These are phyloP conservation scores for Glossosoma conforme DNA, from an alignment of 1,140 invertebrate genomes.

Conservation along the genomic window DNA sequence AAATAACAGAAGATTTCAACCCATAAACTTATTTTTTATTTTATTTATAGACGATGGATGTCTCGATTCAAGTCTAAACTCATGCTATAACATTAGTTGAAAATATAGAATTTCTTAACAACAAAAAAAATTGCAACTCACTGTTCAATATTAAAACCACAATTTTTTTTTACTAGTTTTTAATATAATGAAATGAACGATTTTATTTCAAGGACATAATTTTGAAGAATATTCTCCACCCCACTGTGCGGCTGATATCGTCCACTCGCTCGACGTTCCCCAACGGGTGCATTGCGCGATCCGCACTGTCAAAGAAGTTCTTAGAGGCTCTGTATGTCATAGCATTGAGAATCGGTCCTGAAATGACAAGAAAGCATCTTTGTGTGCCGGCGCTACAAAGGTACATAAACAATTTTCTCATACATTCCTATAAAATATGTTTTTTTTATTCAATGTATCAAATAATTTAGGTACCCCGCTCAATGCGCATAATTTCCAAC, in stretches of 20 bases:
- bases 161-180: neutral
- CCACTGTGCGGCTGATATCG: conserved; percentile 65
- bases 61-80: too few species aligned
- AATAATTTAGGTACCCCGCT: too few species aligned
- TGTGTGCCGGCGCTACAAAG: conserved; percentile 63
- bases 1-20: too few species aligned
- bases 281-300: conserved; percentile 66
- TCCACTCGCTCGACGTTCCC: conserved; percentile 75
- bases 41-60: too few species aligned
- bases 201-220: conserved; percentile 57
- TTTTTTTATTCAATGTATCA: too few species aligned
- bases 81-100: neutral
- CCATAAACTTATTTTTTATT: too few species aligned
- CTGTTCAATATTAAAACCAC: conserved; percentile 1
- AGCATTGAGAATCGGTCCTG: conserved; percentile 73
- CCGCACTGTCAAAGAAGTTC: conserved; percentile 71
- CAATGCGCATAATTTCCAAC: too few species aligned
- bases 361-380: conserved; percentile 76
- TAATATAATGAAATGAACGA: too few species aligned
- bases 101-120: too few species aligned
- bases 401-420: too few species aligned
- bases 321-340: conserved; percentile 75
- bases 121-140: too few species aligned
- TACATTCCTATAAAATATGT: too few species aligned
- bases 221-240: conserved; percentile 72